Conservation (phyloP, 2,113 vertebrate genomes). For the Phodopus roborovskii region DNA sequence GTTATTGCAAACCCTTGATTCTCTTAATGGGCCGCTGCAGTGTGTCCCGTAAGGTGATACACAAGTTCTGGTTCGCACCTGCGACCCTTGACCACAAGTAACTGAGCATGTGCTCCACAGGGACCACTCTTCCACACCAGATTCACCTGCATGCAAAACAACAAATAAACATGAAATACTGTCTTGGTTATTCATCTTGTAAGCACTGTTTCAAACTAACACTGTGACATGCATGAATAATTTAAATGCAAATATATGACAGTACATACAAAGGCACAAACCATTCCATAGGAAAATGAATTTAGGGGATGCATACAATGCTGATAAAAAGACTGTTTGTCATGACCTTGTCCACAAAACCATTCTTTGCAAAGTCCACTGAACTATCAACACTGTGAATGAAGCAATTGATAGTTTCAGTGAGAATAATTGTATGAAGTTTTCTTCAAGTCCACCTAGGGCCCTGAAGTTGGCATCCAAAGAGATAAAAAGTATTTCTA, state of each 20-base stretch:
- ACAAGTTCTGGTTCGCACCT: conserved; percentile 99
- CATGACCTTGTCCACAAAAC: conserved; percentile 29
- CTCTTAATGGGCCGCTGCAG: conserved; percentile 99
- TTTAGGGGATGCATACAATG: not conserved
- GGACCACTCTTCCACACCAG: conserved; percentile 99
- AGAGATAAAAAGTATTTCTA: not conserved
- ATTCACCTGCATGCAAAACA: conserved; percentile 99
- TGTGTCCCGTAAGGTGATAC: conserved; percentile 99
- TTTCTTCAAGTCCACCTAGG: not conserved
- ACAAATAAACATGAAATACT: conserved; percentile 88
- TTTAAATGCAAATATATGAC: conserved; percentile 69
- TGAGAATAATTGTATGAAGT: not conserved
- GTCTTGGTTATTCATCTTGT: conserved; percentile 83
- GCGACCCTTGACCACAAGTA: conserved; percentile 99
- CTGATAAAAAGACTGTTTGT: conserved; percentile 58
- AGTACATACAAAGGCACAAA: conserved; percentile 76
- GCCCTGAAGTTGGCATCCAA: not conserved
- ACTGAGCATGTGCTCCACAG: conserved; percentile 99
- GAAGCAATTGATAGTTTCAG: not conserved
- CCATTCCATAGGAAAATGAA: conserved; percentile 77
- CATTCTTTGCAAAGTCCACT: conserved; percentile 61
- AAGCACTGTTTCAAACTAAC: conserved; percentile 26
- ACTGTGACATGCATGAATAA: conserved; percentile 65
- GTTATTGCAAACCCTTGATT: conserved; percentile 99
- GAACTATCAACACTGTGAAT: not conserved